Percentiles rank a stretch among this genome's conserved stretches.
Conservation (phyloP, 2,888 invertebrate genomes). For the Strigamia transsilvanica region DNA sequence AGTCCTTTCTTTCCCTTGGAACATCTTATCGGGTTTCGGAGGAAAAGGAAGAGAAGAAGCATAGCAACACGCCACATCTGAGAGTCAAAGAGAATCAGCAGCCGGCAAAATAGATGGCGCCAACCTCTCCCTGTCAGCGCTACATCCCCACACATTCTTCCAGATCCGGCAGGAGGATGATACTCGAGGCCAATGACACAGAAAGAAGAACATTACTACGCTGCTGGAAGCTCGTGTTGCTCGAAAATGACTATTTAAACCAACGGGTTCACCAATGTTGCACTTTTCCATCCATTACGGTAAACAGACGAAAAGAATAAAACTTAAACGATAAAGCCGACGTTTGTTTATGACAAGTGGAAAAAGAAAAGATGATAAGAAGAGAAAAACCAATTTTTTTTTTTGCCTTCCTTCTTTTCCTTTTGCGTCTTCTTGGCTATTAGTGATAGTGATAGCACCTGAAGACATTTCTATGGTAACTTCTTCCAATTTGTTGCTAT, state of each 20-base stretch:
- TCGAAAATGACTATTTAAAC: constrained; percentile 19
- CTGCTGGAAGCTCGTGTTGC: background rate
- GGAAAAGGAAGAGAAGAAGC: background rate
- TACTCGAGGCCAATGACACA: constrained; percentile 42
- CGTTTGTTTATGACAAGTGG: background rate
- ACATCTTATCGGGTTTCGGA: constrained; percentile 24
- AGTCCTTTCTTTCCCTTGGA: constrained; percentile 5
- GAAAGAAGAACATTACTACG: constrained; percentile 18
- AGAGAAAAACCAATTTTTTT: too few relatives aligned
- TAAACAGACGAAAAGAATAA: background rate
- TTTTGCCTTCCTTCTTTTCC: too few relatives aligned
- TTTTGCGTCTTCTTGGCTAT: too few relatives aligned
- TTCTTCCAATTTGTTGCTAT: background rate
- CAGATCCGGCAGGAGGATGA: constrained; percentile 17
- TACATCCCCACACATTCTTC: background rate
- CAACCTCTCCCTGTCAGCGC: constrained; percentile 13
- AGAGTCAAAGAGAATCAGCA: constrained; percentile 34
- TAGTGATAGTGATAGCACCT: background rate
- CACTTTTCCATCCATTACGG: background rate
- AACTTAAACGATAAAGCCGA: background rate
- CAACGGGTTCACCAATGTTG: background rate
- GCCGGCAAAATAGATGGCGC: constrained; percentile 31
- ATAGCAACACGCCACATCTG: background rate
- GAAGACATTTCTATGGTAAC: background rate
- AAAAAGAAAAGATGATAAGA: background rate